Percentiles rank a stretch among this genome's conserved stretches.
phyloP scores from a whole-genome alignment of 2,797 vertebrate species.

The Apodemus agrarius region DNA sequence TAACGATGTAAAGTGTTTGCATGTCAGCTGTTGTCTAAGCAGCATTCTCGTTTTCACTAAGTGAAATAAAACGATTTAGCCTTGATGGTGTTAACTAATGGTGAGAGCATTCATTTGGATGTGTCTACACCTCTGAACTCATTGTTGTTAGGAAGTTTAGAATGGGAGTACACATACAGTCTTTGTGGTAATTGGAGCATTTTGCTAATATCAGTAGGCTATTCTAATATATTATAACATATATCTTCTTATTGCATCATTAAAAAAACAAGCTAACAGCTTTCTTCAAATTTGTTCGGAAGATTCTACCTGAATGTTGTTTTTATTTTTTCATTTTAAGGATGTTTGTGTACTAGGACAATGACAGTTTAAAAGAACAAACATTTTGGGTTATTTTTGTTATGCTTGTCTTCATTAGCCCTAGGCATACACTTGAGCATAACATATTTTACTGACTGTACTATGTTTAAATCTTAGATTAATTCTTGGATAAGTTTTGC shows the following conservation, averaged over 20 bases:
- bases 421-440: not conserved
- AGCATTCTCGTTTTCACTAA: conserved; percentile 78
- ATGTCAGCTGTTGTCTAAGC: conserved; percentile 71
- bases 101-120: conserved; percentile 16
- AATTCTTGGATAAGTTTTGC: conserved; percentile 18
- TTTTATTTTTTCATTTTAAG: conserved; percentile 38
- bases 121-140: not conserved
- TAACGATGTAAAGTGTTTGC: conserved; percentile 79
- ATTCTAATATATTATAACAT: not conserved
- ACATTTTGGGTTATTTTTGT: not conserved
- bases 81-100: conserved; percentile 48
- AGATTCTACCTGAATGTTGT: not conserved
- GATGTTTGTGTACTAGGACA: not conserved
- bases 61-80: conserved; percentile 79
- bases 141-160: not conserved
- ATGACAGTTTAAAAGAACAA: not conserved
- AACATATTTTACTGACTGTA: not conserved
- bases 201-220: not conserved
- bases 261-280: not conserved
- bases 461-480: not conserved
- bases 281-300: conserved; percentile 31
- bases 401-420: not conserved
- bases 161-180: not conserved
- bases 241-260: not conserved
- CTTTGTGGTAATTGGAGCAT: not conserved